Conservation (phyloP, 2,888 invertebrate species). For the Callyntrura guangdongensis region DNA sequence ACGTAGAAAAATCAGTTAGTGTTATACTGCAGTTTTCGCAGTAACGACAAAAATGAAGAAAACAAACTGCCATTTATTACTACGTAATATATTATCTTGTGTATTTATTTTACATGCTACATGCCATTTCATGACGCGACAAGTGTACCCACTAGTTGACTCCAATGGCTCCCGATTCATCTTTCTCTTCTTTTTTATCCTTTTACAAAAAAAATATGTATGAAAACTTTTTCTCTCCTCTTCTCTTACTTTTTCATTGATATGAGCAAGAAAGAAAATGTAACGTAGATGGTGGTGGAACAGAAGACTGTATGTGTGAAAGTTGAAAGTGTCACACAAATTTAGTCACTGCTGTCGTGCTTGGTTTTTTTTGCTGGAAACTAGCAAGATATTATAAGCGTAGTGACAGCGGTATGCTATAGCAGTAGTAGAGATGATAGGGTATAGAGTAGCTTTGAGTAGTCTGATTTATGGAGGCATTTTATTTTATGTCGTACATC, state of each 20-base stretch:
- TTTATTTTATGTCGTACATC: slow-evolving; percentile 78
- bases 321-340: slow-evolving; percentile 78
- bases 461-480: slow-evolving; percentile 77
- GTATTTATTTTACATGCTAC: slow-evolving; percentile 15
- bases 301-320: slow-evolving; percentile 49
- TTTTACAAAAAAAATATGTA: slow-evolving; percentile 13
- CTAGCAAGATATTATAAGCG: background rate
- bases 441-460: background rate
- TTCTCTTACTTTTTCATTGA: background rate
- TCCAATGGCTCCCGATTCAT: slow-evolving; percentile 66
- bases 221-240: background rate
- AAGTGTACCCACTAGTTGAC: slow-evolving; percentile 75
- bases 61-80: slow-evolving; percentile 66
- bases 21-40: background rate
- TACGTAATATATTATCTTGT: slow-evolving; percentile 57
- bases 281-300: background rate
- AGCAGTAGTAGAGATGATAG: background rate
- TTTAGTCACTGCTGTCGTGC: slow-evolving; percentile 69
- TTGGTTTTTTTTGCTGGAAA: background rate
- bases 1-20: no score
- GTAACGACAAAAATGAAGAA: slow-evolving; percentile 45
- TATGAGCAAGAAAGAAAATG: slow-evolving; percentile 30
- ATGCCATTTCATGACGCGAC: slow-evolving; percentile 44
- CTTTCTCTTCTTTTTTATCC: slow-evolving; percentile 40
- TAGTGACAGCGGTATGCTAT: background rate